Evolutionary conservation across 1,140 invertebrate genomes (phyloP).

Genomic region (Drosophila ananassae): DNA sequence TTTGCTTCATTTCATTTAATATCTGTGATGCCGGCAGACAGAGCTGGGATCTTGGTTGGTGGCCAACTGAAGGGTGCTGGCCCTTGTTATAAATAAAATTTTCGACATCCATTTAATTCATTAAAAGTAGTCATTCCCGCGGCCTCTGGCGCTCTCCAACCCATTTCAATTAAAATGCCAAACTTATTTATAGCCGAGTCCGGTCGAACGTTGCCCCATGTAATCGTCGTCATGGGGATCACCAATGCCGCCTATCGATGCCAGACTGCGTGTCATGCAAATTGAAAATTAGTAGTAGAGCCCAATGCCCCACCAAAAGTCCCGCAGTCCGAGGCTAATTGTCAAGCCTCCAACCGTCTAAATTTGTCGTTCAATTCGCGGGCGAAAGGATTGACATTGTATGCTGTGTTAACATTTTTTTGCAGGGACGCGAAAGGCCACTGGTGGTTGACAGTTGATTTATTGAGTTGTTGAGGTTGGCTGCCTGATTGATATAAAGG

Average conservation of each 20-base stretch:
- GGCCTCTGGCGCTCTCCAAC: slow-evolving; percentile 10
- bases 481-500: not conserved
- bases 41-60: slow-evolving; percentile 30
- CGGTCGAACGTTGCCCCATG: slow-evolving; percentile 48
- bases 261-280: slow-evolving; percentile 66
- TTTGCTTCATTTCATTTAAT: slow-evolving; percentile 79
- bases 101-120: slow-evolving; percentile 70
- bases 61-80: slow-evolving; percentile 6
- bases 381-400: slow-evolving; percentile 48
- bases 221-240: slow-evolving; percentile 78
- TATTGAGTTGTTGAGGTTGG: slow-evolving; percentile 60
- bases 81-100: slow-evolving; percentile 82
- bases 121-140: slow-evolving; percentile 77
- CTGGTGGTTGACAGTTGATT: slow-evolving; percentile 56
- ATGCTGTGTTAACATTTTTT: slow-evolving; percentile 39
- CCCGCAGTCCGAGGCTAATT: slow-evolving; percentile 27
- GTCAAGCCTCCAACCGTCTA: not conserved
- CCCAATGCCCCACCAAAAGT: slow-evolving; percentile 6
- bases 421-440: slow-evolving; percentile 16
- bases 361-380: slow-evolving; percentile 4
- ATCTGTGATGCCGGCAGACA: slow-evolving; percentile 47
- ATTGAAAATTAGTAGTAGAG: slow-evolving; percentile 72
- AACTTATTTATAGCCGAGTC: slow-evolving; percentile 61
- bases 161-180: slow-evolving; percentile 75
- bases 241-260: slow-evolving; percentile 70